A percentile compares a stretch with the other conserved stretches of the same genome.
Conservation (phyloP, 2,113 vertebrate species). For the Pogona vitticeps region DNA sequence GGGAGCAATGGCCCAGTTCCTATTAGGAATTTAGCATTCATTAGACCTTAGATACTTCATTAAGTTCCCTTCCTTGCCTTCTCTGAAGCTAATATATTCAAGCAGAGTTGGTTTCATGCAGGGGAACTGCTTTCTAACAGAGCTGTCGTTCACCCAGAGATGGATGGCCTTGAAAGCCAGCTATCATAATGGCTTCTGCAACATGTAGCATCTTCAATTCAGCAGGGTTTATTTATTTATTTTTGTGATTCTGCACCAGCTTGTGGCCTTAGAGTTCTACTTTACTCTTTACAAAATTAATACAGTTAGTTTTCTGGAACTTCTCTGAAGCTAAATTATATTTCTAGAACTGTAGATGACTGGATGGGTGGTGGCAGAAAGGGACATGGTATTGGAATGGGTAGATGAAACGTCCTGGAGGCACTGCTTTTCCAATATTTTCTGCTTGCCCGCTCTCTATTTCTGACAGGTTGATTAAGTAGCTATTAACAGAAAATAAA, state of each 20-base stretch:
- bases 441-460: not conserved
- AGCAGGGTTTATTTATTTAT: not conserved
- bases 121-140: not conserved
- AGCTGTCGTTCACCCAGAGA: constrained; percentile 11
- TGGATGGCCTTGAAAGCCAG: not conserved
- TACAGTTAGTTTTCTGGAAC: not conserved
- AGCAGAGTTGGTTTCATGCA: not conserved
- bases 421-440: not conserved
- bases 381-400: not conserved
- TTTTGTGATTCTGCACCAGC: not conserved
- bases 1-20: not conserved
- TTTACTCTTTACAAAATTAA: not conserved
- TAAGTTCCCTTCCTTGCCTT: not conserved
- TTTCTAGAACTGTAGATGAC: not conserved
- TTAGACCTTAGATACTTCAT: constrained; percentile 3
- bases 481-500: not conserved
- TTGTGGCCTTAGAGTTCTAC: not conserved
- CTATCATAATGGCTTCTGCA: constrained; percentile 10
- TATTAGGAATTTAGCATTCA: not conserved
- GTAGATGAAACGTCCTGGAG: not conserved
- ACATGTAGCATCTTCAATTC: not conserved
- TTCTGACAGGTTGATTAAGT: not conserved
- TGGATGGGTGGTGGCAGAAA: not conserved
- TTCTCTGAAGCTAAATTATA: constrained; percentile 1
- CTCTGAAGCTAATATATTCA: constrained; percentile 14